These are phyloP conservation scores for Yponomeuta cagnagella DNA, from an alignment of 2,888 invertebrate genomes.

Conservation along the genomic window DNA sequence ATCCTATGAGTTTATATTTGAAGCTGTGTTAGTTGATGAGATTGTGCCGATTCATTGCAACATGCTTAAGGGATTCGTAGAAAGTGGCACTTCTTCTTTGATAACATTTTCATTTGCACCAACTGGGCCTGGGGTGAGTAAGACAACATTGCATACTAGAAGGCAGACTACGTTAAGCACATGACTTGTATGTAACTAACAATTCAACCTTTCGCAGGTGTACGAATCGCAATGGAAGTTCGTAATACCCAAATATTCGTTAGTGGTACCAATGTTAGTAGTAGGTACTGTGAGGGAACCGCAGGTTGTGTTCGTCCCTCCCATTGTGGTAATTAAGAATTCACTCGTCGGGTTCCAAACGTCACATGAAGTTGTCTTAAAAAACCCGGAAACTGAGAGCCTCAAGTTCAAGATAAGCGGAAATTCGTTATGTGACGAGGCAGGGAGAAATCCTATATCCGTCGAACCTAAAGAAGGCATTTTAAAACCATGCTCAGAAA, in stretches of 20 bases:
- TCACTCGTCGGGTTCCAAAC: conserved; percentile 76
- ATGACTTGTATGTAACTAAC: not conserved
- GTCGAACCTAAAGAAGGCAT: conserved; percentile 69
- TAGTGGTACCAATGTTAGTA: conserved; percentile 75
- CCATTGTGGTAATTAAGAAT: conserved; percentile 76
- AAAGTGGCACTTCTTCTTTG: conserved; percentile 74
- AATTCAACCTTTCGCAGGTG: conserved; percentile 32
- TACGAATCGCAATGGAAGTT: conserved; percentile 82
- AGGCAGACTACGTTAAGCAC: too few relatives aligned
- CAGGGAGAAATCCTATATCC: conserved; percentile 64
- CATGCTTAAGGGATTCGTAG: conserved; percentile 73
- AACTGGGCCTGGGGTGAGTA: conserved; percentile 69
- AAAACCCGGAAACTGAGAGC: conserved; percentile 71
- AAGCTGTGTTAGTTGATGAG: conserved; percentile 62
- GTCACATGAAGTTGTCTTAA: conserved; percentile 54
- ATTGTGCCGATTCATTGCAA: conserved; percentile 77
- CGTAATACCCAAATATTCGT: conserved; percentile 71
- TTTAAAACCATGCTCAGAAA: conserved; percentile 61
- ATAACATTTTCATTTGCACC: conserved; percentile 80
- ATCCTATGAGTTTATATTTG: conserved; percentile 76
- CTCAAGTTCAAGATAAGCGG: conserved; percentile 71
- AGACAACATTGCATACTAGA: too few relatives aligned
- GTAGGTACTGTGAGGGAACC: conserved; percentile 80
- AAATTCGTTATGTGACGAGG: conserved; percentile 72
- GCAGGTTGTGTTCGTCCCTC: conserved; percentile 74